Conservation (phyloP, 2,797 vertebrate species). For the Pristis pectinata region DNA sequence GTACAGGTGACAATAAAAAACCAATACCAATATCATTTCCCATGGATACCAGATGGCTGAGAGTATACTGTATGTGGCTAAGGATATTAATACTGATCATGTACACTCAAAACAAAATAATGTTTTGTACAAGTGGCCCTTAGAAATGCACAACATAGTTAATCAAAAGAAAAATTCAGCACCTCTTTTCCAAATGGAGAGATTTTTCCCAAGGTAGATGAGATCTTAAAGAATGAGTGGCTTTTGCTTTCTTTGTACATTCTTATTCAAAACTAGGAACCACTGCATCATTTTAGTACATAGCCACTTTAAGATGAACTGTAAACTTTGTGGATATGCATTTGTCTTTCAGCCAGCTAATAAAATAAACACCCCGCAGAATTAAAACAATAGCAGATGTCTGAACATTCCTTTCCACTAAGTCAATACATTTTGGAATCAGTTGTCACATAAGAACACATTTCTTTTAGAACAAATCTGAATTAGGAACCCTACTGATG, state of each 20-base stretch:
- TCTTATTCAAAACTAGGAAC: neutral
- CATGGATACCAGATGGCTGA: too few species aligned
- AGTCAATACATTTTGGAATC: conserved; percentile 3
- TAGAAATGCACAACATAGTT: too few species aligned
- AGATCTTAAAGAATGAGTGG: neutral
- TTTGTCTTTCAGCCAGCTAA: neutral
- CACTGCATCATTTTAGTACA: neutral
- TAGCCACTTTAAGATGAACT: neutral
- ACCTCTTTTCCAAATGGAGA: too few species aligned
- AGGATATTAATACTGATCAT: too few species aligned
- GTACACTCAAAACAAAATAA: too few species aligned
- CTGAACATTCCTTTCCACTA: neutral
- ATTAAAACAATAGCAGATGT: conserved; percentile 36
- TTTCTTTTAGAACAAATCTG: neutral
- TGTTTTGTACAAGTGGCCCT: too few species aligned
- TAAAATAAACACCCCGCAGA: conserved; percentile 25
- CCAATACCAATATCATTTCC: too few species aligned
- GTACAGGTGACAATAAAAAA: too few species aligned
- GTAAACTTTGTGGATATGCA: neutral
- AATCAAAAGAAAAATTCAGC: too few species aligned
- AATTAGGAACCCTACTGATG: neutral
- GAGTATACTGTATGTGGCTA: too few species aligned
- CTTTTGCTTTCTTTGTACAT: neutral
- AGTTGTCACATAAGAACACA: neutral
- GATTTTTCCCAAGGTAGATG: neutral